Evolutionary conservation across 2,797 vertebrate species (phyloP).

Genomic region (Acrocephalus scirpaceus): DNA sequence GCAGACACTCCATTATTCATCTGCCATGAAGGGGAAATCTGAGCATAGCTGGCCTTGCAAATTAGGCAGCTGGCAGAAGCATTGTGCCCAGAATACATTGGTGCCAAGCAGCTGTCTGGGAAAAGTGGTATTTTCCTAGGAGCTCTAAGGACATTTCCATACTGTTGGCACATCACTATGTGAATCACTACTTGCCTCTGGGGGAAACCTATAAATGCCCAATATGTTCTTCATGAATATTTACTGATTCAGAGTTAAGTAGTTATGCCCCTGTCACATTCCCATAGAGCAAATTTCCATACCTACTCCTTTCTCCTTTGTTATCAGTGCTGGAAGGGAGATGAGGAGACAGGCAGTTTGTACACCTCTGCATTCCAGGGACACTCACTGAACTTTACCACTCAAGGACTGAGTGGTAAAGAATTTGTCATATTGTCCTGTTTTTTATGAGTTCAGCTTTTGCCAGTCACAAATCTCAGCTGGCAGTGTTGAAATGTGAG

Average conservation of each 20-base stretch:
- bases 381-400: not conserved
- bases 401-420: not conserved
- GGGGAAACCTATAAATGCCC: not conserved
- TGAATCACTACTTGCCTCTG: not conserved
- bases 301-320: not conserved
- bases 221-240: not conserved
- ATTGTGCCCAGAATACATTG: not conserved
- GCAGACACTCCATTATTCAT: not conserved
- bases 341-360: not conserved
- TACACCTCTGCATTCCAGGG: not conserved
- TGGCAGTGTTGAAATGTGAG: not conserved
- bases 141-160: not conserved
- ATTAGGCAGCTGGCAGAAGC: not conserved
- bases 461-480: not conserved
- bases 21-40: not conserved
- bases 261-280: not conserved
- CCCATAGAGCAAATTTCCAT: not conserved
- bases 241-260: not conserved
- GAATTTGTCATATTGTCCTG: not conserved
- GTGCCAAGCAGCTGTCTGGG: not conserved
- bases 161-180: not conserved
- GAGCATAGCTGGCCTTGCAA: not conserved
- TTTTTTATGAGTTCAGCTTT: not conserved
- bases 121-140: not conserved
- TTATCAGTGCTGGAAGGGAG: fast-evolving